These are phyloP conservation scores for Montipora efflorescens DNA, from an alignment of 64 coral and sea anemone species.

Conservation along the genomic window DNA sequence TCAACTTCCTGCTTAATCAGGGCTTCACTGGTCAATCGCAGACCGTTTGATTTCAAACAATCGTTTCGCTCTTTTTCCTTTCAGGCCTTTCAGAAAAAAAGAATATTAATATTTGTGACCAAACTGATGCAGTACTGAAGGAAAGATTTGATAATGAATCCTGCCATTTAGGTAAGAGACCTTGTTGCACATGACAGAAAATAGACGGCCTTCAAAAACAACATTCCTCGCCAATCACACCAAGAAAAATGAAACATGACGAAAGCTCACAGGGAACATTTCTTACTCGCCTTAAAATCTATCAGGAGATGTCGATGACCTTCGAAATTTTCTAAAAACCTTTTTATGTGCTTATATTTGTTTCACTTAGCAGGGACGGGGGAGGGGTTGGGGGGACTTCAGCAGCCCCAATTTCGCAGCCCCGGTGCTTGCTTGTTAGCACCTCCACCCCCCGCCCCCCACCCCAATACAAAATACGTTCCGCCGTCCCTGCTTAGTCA, in stretches of 20 bases:
- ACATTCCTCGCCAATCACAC: background rate
- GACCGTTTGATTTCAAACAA: background rate
- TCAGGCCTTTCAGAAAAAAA: background rate
- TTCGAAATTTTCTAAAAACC: background rate
- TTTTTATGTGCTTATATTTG: no score
- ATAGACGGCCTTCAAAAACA: background rate
- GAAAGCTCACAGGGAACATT: no score
- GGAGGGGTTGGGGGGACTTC: no score
- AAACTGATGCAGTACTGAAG: background rate
- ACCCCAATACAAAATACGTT: no score
- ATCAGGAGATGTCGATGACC: conserved; percentile 15
- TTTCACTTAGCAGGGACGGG: no score
- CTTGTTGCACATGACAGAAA: background rate
- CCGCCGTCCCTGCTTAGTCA: no score
- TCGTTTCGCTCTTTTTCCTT: background rate
- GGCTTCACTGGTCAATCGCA: no score
- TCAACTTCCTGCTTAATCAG: no score
- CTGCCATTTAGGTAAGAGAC: conserved; percentile 5
- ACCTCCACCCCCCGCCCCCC: no score
- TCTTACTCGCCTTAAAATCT: conserved; percentile 15
- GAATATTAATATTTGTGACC: background rate
- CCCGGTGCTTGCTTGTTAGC: no score
- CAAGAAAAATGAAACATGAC: background rate
- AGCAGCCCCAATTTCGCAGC: no score
- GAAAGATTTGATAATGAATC: background rate